These are phyloP conservation scores for Psophia crepitans DNA, from an alignment of 2,113 vertebrate species.

Conservation along the genomic window DNA sequence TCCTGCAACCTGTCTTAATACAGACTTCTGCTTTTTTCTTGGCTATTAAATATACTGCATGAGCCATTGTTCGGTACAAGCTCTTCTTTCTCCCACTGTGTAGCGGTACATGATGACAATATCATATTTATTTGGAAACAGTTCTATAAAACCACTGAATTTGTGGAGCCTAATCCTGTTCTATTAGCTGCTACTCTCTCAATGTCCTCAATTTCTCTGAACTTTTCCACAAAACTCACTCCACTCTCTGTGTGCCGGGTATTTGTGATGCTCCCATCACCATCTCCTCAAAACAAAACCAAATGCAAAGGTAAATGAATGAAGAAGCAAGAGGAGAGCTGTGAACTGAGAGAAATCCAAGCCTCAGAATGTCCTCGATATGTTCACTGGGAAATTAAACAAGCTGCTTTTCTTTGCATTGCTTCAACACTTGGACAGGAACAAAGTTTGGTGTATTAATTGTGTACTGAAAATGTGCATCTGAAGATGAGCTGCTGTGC, in stretches of 20 bases:
- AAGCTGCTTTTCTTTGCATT: not conserved
- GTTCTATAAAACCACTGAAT: not conserved
- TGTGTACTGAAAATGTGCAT: not conserved
- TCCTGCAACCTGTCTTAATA: not conserved
- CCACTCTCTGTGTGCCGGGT: not conserved
- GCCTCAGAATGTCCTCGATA: not conserved
- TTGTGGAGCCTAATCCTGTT: not conserved
- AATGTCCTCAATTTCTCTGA: not conserved
- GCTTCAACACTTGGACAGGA: not conserved
- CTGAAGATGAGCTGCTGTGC: not conserved
- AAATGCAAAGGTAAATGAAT: not conserved
- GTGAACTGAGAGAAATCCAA: not conserved
- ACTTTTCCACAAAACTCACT: not conserved
- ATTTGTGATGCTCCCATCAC: not conserved
- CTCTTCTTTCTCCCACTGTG: not conserved
- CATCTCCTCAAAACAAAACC: not conserved
- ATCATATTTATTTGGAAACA: not conserved
- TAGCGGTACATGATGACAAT: not conserved
- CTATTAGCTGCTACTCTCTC: not conserved
- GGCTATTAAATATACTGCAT: not conserved
- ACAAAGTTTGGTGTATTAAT: not conserved
- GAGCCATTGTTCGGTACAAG: not conserved
- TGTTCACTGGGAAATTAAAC: not conserved
- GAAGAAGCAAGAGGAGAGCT: not conserved
- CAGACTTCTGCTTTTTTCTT: not conserved